Conservation (phyloP, 2,888 invertebrate species). For the Eilema caniola region DNA sequence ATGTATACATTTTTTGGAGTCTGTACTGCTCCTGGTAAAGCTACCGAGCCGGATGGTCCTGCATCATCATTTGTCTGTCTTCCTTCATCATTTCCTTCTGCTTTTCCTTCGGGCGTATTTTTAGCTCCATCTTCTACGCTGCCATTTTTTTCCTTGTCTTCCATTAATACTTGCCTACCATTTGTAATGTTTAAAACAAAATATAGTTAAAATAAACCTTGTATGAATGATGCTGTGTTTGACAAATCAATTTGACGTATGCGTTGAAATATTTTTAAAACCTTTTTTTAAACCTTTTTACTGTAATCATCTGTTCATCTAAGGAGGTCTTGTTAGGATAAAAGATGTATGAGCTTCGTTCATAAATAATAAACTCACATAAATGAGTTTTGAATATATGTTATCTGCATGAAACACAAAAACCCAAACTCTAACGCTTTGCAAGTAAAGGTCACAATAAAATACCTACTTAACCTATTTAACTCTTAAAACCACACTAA, state of each 20-base stretch:
- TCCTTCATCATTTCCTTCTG: slow-evolving; percentile 39
- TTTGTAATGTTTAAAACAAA: slow-evolving; percentile 66
- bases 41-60: slow-evolving; percentile 69
- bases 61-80: slow-evolving; percentile 64
- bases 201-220: slow-evolving; percentile 53
- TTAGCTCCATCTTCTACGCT: slow-evolving; percentile 56
- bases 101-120: slow-evolving; percentile 52
- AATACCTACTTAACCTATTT: not conserved
- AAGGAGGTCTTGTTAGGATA: not conserved
- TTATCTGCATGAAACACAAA: too few relatives aligned
- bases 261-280: slow-evolving; percentile 27
- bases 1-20: slow-evolving; percentile 45
- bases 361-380: not conserved
- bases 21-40: slow-evolving; percentile 71
- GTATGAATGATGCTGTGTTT: slow-evolving; percentile 51
- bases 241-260: slow-evolving; percentile 50
- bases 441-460: not conserved
- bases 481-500: slow-evolving; percentile 24
- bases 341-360: not conserved
- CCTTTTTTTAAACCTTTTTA: slow-evolving; percentile 14
- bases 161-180: slow-evolving; percentile 73
- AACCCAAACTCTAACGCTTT: not conserved
- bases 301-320: not conserved
- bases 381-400: not conserved
- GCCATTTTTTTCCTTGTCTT: slow-evolving; percentile 63